A percentile compares a stretch with the other conserved stretches of the same genome.
Evolutionary conservation across 1,140 invertebrate species (phyloP).

Genomic region (Lordiphosa stackelbergi): DNA sequence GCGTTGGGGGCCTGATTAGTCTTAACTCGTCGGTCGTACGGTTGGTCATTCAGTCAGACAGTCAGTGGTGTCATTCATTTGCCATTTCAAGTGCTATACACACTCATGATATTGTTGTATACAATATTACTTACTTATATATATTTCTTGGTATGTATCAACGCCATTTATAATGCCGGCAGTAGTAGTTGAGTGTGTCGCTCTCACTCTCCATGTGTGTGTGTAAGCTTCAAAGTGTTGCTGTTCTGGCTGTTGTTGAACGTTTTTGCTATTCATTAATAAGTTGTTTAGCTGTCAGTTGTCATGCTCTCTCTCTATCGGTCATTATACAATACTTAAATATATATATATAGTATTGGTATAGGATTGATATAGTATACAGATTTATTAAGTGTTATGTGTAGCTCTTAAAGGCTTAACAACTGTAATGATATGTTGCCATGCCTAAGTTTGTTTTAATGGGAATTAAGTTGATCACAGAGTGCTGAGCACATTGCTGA

Average conservation of each 20-base stretch:
- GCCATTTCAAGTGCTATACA: conserved; percentile 70
- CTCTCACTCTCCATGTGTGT: background rate
- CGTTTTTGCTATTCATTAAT: conserved; percentile 64
- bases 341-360: conserved; percentile 13
- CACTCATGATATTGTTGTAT: conserved; percentile 43
- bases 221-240: conserved; percentile 63
- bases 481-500: no score
- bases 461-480: no score
- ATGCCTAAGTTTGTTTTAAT: no score
- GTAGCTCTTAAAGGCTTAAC: background rate
- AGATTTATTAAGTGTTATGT: conserved; percentile 16
- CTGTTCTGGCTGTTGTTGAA: conserved; percentile 25
- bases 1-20: conserved; percentile 65
- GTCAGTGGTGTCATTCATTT: conserved; percentile 67
- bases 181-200: conserved; percentile 48
- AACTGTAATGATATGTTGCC: no score
- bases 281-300: conserved; percentile 69
- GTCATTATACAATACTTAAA: conserved; percentile 28
- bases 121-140: conserved; percentile 15
- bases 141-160: conserved; percentile 10
- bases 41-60: conserved; percentile 27
- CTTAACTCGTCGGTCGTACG: conserved; percentile 57
- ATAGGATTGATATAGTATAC: conserved; percentile 28
- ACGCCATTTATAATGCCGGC: conserved; percentile 41
- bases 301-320: conserved; percentile 48